phyloP scores from a whole-genome alignment of 2,113 vertebrate species.

The Tylochromis polylepis region DNA sequence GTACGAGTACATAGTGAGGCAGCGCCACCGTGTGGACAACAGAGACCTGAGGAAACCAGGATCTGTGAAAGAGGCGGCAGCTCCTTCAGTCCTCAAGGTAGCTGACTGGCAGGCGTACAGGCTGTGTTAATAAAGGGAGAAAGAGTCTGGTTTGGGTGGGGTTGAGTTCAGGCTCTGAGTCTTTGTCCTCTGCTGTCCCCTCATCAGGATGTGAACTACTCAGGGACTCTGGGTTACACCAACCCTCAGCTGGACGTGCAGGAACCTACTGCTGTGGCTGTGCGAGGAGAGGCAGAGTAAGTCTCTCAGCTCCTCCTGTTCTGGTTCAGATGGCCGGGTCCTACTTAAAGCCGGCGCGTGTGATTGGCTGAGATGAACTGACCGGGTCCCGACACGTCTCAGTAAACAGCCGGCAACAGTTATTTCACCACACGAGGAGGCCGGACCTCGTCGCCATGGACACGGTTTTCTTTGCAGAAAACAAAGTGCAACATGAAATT shows the following conservation, averaged over 20 bases:
- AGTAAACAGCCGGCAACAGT: neutral
- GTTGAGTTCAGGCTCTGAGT: neutral
- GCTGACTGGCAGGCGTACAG: neutral
- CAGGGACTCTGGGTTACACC: slow-evolving; percentile 76
- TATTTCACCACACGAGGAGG: slow-evolving; percentile 15
- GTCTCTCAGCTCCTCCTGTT: neutral
- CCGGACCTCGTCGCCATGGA: slow-evolving; percentile 35
- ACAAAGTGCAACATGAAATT: slow-evolving; percentile 43
- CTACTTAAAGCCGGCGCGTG: neutral
- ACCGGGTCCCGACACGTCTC: neutral
- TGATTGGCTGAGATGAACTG: neutral
- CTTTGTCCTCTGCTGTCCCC: neutral
- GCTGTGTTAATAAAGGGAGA: neutral
- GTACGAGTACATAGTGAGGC: slow-evolving; percentile 91
- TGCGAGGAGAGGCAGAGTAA: slow-evolving; percentile 72
- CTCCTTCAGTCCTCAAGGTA: slow-evolving; percentile 77
- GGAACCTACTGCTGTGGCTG: slow-evolving; percentile 51
- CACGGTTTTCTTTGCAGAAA: slow-evolving; percentile 31
- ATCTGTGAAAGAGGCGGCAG: slow-evolving; percentile 46
- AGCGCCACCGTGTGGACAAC: slow-evolving; percentile 81
- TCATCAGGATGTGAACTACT: slow-evolving; percentile 73
- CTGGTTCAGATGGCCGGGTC: neutral
- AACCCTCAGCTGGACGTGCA: slow-evolving; percentile 75
- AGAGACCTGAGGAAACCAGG: slow-evolving; percentile 65
- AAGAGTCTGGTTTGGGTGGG: neutral